These are phyloP conservation scores for Acanthurus leucopareius DNA, from an alignment of 2,797 vertebrate species.

Conservation along the genomic window DNA sequence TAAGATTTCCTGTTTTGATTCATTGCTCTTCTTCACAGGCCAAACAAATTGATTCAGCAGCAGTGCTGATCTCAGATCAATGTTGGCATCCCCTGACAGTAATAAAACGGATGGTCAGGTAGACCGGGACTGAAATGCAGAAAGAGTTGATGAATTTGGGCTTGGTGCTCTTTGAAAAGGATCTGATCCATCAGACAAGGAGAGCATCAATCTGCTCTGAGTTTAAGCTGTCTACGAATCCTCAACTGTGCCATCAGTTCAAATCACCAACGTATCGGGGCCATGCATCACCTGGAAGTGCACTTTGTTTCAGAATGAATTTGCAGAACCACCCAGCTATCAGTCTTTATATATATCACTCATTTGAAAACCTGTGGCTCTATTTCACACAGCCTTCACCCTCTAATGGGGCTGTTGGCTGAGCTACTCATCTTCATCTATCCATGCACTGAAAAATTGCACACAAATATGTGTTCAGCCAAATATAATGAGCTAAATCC, in stretches of 20 bases:
- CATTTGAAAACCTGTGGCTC: constrained; percentile 25
- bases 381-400: constrained; percentile 21
- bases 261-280: constrained; percentile 14
- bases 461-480: not conserved
- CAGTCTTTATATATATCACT: constrained; percentile 18
- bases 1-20: not conserved
- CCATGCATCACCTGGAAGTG: constrained; percentile 33
- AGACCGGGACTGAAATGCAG: constrained; percentile 21
- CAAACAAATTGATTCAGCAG: not conserved
- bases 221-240: not conserved
- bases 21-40: not conserved
- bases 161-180: not conserved
- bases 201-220: not conserved
- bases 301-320: constrained; percentile 24
- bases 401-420: constrained; percentile 5
- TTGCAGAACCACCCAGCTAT: not conserved
- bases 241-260: constrained; percentile 37
- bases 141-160: constrained; percentile 37
- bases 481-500: constrained; percentile 15
- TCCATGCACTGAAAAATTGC: not conserved
- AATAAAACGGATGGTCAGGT: constrained; percentile 45
- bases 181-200: constrained; percentile 26
- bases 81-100: not conserved
- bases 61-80: constrained; percentile 20
- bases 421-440: not conserved